Evolutionary conservation across 1,140 invertebrate genomes (phyloP).

Genomic region (Panulirus ornatus): DNA sequence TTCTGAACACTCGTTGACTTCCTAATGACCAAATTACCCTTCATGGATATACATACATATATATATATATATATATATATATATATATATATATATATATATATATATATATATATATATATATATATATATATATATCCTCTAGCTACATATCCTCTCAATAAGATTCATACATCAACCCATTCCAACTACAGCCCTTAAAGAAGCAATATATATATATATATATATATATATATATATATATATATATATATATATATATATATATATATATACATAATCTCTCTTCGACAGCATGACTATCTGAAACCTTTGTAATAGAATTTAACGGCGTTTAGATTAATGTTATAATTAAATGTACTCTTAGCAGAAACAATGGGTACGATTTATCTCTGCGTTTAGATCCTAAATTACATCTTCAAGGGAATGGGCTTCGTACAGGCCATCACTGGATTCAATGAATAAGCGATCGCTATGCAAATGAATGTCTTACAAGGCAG

Average conservation of each 20-base stretch:
- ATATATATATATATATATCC: neutral
- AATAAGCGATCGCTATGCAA: neutral
- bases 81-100: conserved; percentile 35
- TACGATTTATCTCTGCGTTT: neutral
- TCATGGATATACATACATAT: neutral
- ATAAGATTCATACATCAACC: no score
- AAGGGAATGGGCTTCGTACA: neutral
- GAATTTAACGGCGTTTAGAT: neutral
- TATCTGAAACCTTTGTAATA: neutral
- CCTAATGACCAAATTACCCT: neutral
- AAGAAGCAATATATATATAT: conserved; percentile 31
- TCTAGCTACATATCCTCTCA: neutral
- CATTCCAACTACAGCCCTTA: no score
- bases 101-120: conserved; percentile 27
- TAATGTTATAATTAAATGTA: neutral
- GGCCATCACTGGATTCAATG: neutral
- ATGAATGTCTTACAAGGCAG: neutral
- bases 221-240: neutral
- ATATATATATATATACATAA: conserved; percentile 16
- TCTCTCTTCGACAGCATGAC: neutral
- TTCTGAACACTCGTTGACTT: no score
- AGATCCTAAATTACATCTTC: neutral
- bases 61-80: conserved; percentile 29
- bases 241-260: neutral
- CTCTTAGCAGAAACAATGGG: neutral